Evolutionary conservation across 2,113 vertebrate species (phyloP).

Genomic region (Mustelus asterias): DNA sequence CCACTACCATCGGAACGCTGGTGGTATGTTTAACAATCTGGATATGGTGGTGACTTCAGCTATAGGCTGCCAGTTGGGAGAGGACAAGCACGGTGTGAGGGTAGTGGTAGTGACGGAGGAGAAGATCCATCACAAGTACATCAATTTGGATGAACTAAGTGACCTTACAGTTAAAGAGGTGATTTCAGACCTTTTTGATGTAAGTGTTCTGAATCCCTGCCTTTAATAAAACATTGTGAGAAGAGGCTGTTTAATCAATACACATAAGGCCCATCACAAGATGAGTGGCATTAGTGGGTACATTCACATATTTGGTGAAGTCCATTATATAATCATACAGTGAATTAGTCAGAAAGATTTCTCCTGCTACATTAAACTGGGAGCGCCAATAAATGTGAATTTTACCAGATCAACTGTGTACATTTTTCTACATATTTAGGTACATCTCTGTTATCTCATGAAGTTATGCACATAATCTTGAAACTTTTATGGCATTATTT

Average conservation of each 20-base stretch:
- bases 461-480: neutral
- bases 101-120: conserved; percentile 79
- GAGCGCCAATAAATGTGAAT: neutral
- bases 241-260: neutral
- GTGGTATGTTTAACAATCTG: conserved; percentile 67
- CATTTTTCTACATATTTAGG: neutral
- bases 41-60: conserved; percentile 95
- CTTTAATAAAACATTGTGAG: neutral
- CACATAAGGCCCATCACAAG: neutral
- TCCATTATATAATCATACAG: neutral
- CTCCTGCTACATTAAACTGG: neutral
- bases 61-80: conserved; percentile 86
- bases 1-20: conserved; percentile 88
- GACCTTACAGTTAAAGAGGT: conserved; percentile 55
- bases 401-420: neutral
- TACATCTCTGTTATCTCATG: neutral
- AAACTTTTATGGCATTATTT: neutral
- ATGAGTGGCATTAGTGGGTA: neutral
- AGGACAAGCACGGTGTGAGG: conserved; percentile 75
- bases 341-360: neutral
- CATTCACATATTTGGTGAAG: neutral
- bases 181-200: neutral
- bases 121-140: conserved; percentile 71
- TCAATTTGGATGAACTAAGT: conserved; percentile 71
- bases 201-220: neutral